phyloP scores from a whole-genome alignment of 2,797 vertebrate genomes.

The Sebastes nivosus region DNA sequence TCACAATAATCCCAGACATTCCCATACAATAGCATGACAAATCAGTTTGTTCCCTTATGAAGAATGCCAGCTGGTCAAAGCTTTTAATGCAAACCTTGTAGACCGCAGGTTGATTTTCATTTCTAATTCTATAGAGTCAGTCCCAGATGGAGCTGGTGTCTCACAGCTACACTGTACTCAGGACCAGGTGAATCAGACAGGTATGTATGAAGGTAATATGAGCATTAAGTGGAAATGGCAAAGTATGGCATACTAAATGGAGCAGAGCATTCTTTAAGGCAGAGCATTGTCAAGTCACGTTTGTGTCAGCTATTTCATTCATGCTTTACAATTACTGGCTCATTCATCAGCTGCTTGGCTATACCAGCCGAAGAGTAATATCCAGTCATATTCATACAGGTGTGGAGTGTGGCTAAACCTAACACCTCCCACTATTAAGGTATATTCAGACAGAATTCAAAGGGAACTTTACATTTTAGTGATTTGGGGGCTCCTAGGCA shows the following conservation, averaged over 20 bases:
- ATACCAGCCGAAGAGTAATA: too few relatives aligned
- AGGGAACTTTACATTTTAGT: too few relatives aligned
- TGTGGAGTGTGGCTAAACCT: too few relatives aligned
- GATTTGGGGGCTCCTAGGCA: too few relatives aligned
- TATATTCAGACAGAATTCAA: too few relatives aligned
- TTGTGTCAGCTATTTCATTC: neutral
- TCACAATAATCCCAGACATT: neutral
- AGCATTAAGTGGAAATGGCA: neutral
- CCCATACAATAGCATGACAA: neutral
- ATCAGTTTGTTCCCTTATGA: neutral
- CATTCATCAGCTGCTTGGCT: neutral
- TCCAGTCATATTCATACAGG: too few relatives aligned
- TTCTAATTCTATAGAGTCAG: neutral
- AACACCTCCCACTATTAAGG: too few relatives aligned
- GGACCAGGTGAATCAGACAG: constrained; percentile 12
- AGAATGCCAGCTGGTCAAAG: neutral
- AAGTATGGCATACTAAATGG: neutral
- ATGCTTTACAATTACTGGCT: neutral
- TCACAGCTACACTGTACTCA: neutral
- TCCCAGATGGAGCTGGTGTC: neutral
- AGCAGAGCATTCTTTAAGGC: neutral
- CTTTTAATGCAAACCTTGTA: neutral
- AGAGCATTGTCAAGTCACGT: neutral
- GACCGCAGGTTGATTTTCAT: neutral
- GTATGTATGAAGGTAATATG: constrained; percentile 1